Conservation (phyloP, 2,888 invertebrate species). For the Ophion costatus region DNA sequence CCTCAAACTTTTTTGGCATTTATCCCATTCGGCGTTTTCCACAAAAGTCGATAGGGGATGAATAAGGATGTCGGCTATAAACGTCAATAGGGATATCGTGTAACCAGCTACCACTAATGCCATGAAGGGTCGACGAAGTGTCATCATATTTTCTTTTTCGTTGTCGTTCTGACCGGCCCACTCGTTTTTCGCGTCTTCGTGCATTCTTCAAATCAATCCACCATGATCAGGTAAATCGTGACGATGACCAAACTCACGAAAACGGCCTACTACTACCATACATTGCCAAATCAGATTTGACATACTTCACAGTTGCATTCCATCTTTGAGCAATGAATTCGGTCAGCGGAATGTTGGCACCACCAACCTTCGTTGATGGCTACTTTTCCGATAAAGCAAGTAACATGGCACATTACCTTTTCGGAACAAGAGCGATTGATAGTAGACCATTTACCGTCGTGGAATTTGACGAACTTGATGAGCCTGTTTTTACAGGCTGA, state of each 20-base stretch:
- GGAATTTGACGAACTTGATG: no score
- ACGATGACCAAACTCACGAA: background rate
- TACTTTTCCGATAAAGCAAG: conserved; percentile 15
- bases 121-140: background rate
- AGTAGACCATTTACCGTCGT: no score
- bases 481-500: no score
- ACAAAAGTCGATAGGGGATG: background rate
- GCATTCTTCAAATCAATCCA: background rate
- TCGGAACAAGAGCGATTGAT: conserved; percentile 51
- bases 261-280: background rate
- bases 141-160: no score
- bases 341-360: background rate
- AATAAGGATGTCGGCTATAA: background rate
- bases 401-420: background rate
- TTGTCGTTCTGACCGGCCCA: no score
- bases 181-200: background rate
- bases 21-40: no score
- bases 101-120: background rate
- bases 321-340: background rate
- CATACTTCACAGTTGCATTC: background rate
- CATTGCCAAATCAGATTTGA: background rate
- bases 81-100: no score
- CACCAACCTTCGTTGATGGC: no score
- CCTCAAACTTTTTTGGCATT: no score
- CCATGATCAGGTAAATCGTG: background rate